A percentile compares a stretch with the other conserved stretches of the same genome.
phyloP scores from a whole-genome alignment of 2,113 vertebrate genomes.

The Ivindomyrus marchei region DNA sequence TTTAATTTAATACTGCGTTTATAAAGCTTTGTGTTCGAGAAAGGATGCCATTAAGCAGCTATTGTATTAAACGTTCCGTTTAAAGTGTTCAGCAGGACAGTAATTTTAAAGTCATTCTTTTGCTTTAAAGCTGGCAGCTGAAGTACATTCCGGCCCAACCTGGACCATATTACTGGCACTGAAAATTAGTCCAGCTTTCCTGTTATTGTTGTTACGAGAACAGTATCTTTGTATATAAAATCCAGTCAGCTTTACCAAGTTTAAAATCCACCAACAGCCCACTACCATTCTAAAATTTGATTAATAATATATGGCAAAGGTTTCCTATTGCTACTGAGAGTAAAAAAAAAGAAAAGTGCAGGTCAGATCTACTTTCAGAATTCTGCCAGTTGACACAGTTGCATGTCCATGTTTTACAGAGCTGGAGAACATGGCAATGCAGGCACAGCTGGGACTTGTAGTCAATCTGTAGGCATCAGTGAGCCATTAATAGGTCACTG shows the following conservation, averaged over 20 bases:
- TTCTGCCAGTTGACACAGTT: background rate
- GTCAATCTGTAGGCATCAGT: background rate
- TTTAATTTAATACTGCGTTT: background rate
- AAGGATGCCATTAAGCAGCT: background rate
- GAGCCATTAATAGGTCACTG: background rate
- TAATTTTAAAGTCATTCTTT: background rate
- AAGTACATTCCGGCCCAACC: background rate
- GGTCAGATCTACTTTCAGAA: background rate
- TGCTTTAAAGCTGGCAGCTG: background rate
- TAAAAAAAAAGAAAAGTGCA: background rate
- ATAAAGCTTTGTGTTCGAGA: background rate
- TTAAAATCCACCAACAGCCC: background rate
- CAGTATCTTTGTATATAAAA: background rate
- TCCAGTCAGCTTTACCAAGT: background rate
- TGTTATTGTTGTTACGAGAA: background rate
- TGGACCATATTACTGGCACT: background rate
- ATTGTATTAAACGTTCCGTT: background rate
- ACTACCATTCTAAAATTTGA: background rate
- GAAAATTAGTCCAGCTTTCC: background rate
- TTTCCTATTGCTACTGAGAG: background rate
- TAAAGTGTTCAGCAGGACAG: slow-evolving; percentile 14
- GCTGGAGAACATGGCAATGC: background rate
- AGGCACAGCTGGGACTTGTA: background rate
- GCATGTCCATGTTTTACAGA: background rate
- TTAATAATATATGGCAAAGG: background rate